These are phyloP conservation scores for Zoroaster sp. DNA, from an alignment of 53 echinoderm and acorn worm genomes.

Conservation along the genomic window DNA sequence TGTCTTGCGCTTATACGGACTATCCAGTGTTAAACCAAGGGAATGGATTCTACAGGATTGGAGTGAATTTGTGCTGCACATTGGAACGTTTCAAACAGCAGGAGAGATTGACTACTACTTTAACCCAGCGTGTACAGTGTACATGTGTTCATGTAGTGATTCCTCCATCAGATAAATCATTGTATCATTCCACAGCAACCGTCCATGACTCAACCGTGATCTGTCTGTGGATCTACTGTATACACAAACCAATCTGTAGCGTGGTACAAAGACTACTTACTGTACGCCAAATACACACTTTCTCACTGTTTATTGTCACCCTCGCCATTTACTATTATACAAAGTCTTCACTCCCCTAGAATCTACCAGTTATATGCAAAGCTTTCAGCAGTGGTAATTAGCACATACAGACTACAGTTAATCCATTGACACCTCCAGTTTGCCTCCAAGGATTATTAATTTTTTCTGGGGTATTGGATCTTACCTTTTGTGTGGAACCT, in stretches of 20 bases:
- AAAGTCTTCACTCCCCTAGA: neutral
- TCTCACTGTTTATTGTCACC: too few species aligned
- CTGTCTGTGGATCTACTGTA: neutral
- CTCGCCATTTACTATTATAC: too few species aligned
- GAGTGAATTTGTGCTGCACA: neutral
- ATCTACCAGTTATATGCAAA: neutral
- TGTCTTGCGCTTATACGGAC: neutral
- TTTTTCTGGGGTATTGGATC: constrained; percentile 18
- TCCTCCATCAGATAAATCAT: neutral
- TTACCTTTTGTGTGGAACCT: neutral
- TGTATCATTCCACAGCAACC: neutral
- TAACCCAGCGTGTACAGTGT: too few species aligned
- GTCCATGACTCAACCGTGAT: neutral
- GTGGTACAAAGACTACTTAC: neutral
- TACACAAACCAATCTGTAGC: neutral
- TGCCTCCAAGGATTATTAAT: constrained; percentile 13
- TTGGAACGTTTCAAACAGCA: neutral
- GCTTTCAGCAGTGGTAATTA: neutral
- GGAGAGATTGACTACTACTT: neutral
- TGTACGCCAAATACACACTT: too few species aligned
- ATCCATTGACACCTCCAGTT: neutral
- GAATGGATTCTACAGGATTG: neutral
- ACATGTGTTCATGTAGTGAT: neutral
- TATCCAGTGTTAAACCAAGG: neutral
- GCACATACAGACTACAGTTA: neutral